phyloP scores from a whole-genome alignment of 2,797 vertebrate genomes.

The Morus bassanus region DNA sequence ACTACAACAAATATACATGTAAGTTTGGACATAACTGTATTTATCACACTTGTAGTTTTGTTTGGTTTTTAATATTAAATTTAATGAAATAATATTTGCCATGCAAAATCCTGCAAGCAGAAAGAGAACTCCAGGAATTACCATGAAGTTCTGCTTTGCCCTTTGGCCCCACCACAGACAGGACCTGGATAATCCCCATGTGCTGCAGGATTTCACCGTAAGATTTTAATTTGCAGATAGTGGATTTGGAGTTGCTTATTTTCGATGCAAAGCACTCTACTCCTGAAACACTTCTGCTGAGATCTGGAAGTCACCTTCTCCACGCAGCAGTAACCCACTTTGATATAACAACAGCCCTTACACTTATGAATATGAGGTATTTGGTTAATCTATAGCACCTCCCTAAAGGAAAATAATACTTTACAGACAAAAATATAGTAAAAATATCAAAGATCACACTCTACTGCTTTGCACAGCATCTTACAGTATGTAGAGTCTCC shows the following conservation, averaged over 20 bases:
- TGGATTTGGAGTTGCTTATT: background rate
- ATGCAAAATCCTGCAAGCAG: background rate
- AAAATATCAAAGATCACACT: background rate
- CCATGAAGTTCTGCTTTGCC: background rate
- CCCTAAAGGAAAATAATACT: background rate
- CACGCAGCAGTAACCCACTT: background rate
- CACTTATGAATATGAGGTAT: background rate
- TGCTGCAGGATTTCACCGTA: background rate
- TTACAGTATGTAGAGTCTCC: background rate
- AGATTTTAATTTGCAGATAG: background rate
- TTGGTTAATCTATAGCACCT: background rate
- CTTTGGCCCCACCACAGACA: background rate
- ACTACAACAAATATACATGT: background rate
- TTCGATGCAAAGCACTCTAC: background rate
- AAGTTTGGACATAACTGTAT: background rate
- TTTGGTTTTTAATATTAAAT: background rate
- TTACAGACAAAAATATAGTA: background rate
- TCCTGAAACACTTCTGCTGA: background rate
- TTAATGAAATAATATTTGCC: background rate
- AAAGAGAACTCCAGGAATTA: background rate
- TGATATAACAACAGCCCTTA: background rate
- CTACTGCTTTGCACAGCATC: background rate
- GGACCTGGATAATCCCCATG: background rate
- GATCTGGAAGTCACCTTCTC: background rate
- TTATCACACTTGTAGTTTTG: background rate